Evolutionary conservation across 2,113 vertebrate genomes (phyloP), one percentile per base, ranked within the genome.

Genomic region (Myxocyprinus asiaticus): DNA sequence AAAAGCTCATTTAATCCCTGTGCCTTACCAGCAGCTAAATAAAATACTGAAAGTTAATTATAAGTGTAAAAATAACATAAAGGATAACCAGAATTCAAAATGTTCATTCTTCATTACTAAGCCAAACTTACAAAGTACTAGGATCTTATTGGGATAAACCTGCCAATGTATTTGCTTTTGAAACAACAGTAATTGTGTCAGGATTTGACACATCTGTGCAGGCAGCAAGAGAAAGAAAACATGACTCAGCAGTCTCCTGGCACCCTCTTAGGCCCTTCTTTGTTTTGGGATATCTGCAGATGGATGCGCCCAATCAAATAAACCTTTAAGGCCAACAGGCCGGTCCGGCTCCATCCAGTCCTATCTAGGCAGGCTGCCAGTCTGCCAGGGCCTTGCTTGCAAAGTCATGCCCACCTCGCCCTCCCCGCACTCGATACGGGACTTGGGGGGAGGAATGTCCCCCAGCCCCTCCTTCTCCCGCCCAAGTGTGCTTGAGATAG

Each of bases 171-270:
- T 77, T 66, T 43, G 22, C 22, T 33, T 33, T 33, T 33, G 22
- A 33, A 33, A 33, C 22, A 33, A 33, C 22, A 33, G 22, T 1
- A 1, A 33, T 53, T 4, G 4, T 47, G 53, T 59, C 14, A 17
- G 43, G 55, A 61, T 73, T 61, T 44, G 4, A n/a, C 43, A 73
- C 55, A 73, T 61, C 70, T 73, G 70, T 73, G 55, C 70, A 73
- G 58, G 43, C 58, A 61, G 42, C 55, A 17, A 61, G 9, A 59
- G 10, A 73, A 59, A 17, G 65, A 83, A 50, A 81, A 61, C 44
- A 43, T 77, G 85, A 85, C 84, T 87, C 79, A 82, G 77, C 81
- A 67, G 9, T 56, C 44, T 79, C 47, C 74, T 72, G 76, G 75
- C 76, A 80, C 53, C 22, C 44, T 76, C 67, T 77, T 47, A 48